These are phyloP conservation scores for Gambusia holbrooki DNA, from an alignment of 2,113 vertebrate genomes.

Conservation along the genomic window DNA sequence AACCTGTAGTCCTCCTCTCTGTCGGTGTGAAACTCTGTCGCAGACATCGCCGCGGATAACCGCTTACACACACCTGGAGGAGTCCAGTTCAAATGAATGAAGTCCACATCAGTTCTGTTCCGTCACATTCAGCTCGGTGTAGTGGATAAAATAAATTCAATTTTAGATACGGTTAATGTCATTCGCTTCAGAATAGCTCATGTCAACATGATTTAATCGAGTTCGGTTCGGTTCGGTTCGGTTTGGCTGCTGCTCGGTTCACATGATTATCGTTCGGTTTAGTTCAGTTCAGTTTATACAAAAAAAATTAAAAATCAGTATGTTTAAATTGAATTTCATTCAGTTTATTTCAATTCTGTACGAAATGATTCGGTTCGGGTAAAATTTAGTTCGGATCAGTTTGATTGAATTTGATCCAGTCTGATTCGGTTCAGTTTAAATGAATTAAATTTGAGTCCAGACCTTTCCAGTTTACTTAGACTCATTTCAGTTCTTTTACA, in stretches of 20 bases:
- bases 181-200: background rate
- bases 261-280: background rate
- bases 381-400: background rate
- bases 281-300: background rate
- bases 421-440: background rate
- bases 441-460: background rate
- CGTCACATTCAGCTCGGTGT: background rate
- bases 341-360: background rate
- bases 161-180: background rate
- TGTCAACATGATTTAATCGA: background rate
- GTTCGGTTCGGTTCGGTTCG: background rate
- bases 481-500: background rate
- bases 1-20: constrained; percentile 78
- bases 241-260: too few relatives aligned
- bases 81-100: background rate
- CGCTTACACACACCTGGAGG: constrained; percentile 53
- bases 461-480: background rate
- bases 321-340: background rate
- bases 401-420: background rate
- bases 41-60: constrained; percentile 61
- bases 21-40: constrained; percentile 60
- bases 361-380: background rate
- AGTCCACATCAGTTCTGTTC: background rate
- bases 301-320: too few relatives aligned
- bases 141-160: background rate